A percentile compares a stretch with the other conserved stretches of the same genome.
Evolutionary conservation across 2,113 vertebrate species (phyloP).

Genomic region (Nibea coibor): DNA sequence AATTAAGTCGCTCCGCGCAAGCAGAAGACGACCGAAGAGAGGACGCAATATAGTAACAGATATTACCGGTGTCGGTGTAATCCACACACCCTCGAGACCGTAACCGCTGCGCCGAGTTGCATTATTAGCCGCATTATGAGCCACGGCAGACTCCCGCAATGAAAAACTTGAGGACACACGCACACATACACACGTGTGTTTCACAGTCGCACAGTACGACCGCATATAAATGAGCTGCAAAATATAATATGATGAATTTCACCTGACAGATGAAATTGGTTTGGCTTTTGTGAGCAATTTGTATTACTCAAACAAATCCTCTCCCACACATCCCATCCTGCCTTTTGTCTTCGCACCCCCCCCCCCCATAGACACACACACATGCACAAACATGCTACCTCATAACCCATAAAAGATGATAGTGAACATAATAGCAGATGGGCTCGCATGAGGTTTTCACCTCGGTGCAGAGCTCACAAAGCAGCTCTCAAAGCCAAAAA

Average conservation of each 20-base stretch:
- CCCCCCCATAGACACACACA: constrained; percentile 29
- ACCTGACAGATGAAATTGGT: constrained; percentile 71
- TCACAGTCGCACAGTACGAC: not conserved
- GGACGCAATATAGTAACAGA: constrained; percentile 19
- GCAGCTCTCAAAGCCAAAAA: constrained; percentile 32
- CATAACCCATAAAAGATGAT: constrained; percentile 57
- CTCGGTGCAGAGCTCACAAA: constrained; percentile 44
- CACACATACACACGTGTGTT: not conserved
- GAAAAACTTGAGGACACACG: constrained; percentile 15
- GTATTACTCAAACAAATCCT: constrained; percentile 50
- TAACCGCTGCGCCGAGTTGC: not conserved
- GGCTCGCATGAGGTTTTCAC: constrained; percentile 43
- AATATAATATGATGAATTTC: constrained; percentile 66
- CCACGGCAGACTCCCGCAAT: constrained; percentile 11
- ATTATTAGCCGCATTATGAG: constrained; percentile 41
- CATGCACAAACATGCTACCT: constrained; percentile 54
- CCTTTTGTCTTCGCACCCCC: constrained; percentile 41
- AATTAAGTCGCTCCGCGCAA: constrained; percentile 8
- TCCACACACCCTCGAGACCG: constrained; percentile 35
- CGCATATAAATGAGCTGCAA: constrained; percentile 58
- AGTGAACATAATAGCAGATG: constrained; percentile 68
- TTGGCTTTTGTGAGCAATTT: constrained; percentile 67
- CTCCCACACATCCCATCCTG: constrained; percentile 48
- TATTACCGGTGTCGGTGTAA: constrained; percentile 16
- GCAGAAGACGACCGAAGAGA: not conserved